These are phyloP conservation scores for Macquaria ambigua DNA, from an alignment of 2,113 vertebrate genomes.

Conservation along the genomic window DNA sequence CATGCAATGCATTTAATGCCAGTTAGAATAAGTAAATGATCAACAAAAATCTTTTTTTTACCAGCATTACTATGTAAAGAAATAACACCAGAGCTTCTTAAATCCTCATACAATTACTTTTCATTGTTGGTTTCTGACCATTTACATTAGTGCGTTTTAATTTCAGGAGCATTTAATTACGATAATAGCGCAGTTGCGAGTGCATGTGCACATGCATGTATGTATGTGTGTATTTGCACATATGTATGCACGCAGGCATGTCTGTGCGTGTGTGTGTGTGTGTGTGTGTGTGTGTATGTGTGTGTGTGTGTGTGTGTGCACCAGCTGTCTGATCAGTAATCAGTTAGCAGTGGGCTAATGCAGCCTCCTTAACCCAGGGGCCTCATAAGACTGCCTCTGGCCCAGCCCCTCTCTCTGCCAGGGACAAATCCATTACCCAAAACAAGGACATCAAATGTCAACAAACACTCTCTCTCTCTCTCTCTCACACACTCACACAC, in stretches of 20 bases:
- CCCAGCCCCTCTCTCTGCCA: constrained; percentile 71
- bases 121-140: constrained; percentile 39
- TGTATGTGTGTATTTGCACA: constrained; percentile 40
- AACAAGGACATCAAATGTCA: constrained; percentile 82
- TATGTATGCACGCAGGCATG: constrained; percentile 44
- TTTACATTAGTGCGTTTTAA: constrained; percentile 53
- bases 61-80: constrained; percentile 7
- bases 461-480: constrained; percentile 45
- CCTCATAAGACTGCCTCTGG: constrained; percentile 78
- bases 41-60: background rate
- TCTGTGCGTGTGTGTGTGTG: constrained; percentile 24
- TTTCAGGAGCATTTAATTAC: constrained; percentile 70
- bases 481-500: constrained; percentile 9
- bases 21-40: constrained; percentile 23
- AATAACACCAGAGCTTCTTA: constrained; percentile 38
- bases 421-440: constrained; percentile 82
- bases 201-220: constrained; percentile 32
- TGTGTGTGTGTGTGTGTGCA: constrained; percentile 48
- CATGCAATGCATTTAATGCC: constrained; percentile 26
- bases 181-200: constrained; percentile 49
- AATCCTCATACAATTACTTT: constrained; percentile 31
- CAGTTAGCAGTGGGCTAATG: constrained; percentile 82
- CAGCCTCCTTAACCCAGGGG: constrained; percentile 83
- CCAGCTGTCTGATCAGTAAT: constrained; percentile 82
- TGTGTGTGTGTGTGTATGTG: constrained; percentile 20